phyloP scores from a whole-genome alignment of 2,797 vertebrate genomes.

The Chelidonichthys spinosus region DNA sequence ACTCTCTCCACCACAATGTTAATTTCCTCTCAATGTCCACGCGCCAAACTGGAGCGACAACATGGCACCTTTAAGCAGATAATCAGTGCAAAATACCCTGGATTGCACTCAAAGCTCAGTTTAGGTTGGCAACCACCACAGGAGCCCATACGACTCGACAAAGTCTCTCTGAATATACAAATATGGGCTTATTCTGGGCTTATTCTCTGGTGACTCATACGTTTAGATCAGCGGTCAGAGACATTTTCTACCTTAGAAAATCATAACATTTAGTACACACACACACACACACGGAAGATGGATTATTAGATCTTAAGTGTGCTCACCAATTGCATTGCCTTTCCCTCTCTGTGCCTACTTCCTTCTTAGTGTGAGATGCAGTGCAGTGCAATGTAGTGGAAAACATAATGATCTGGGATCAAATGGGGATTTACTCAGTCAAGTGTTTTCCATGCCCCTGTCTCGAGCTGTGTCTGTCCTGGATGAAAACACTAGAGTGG shows the following conservation, averaged over 20 bases:
- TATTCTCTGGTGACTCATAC: constrained; percentile 43
- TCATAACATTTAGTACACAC: constrained; percentile 17
- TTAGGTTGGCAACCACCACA: constrained; percentile 47
- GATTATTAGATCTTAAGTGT: constrained; percentile 41
- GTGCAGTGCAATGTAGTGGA: constrained; percentile 45
- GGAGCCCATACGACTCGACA: constrained; percentile 11
- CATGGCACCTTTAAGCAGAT: constrained; percentile 40
- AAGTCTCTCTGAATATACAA: constrained; percentile 47
- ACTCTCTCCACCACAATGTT: constrained; percentile 42
- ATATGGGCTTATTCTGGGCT: constrained; percentile 37
- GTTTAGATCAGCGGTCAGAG: constrained; percentile 21
- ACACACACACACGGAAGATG: constrained; percentile 21
- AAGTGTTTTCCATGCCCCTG: constrained; percentile 32
- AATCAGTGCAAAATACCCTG: constrained; percentile 41
- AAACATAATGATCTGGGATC: constrained; percentile 50
- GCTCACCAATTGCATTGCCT: constrained; percentile 33
- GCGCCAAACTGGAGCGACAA: constrained; percentile 31
- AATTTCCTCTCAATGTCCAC: constrained; percentile 54
- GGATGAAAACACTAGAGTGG: constrained; percentile 11
- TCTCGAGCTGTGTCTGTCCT: constrained; percentile 4
- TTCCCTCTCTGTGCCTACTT: constrained; percentile 31
- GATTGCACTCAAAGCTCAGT: constrained; percentile 41
- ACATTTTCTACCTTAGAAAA: constrained; percentile 34
- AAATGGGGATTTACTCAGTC: constrained; percentile 48
- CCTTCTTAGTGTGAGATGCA: constrained; percentile 29